Conservation (phyloP, 2,888 invertebrate genomes). For the Cistogaster globosa region DNA sequence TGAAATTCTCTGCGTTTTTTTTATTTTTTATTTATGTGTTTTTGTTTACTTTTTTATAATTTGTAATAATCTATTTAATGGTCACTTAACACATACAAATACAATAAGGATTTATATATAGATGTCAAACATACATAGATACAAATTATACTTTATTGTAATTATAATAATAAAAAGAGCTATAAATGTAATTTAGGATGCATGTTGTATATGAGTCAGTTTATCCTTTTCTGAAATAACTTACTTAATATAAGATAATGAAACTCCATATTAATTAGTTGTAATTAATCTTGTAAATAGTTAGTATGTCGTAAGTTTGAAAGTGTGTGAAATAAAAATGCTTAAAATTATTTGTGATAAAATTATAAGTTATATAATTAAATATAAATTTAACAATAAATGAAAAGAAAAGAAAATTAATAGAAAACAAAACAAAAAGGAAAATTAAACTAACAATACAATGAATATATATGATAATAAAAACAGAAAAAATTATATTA, state of each 20-base stretch:
- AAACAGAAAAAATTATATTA: slow-evolving; percentile 58
- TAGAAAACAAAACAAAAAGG: slow-evolving; percentile 30
- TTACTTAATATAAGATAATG: slow-evolving; percentile 36
- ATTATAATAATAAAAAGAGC: slow-evolving; percentile 29
- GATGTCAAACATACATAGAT: not conserved
- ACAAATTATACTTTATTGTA: slow-evolving; percentile 36
- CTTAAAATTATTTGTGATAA: slow-evolving; percentile 75
- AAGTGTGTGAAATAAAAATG: slow-evolving; percentile 70
- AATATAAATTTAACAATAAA: slow-evolving; percentile 37
- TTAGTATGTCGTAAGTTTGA: slow-evolving; percentile 47
- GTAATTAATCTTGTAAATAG: slow-evolving; percentile 61
- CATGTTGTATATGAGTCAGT: slow-evolving; percentile 22
- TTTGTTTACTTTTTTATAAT: slow-evolving; percentile 13
- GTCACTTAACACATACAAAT: not conserved
- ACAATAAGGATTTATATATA: not conserved
- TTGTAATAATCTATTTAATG: not conserved
- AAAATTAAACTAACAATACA: slow-evolving; percentile 64
- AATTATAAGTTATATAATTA: slow-evolving; percentile 68
- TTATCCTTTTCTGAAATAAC: slow-evolving; percentile 29
- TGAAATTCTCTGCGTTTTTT: not conserved
- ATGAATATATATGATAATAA: slow-evolving; percentile 69
- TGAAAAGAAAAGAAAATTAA: slow-evolving; percentile 29
- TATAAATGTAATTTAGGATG: slow-evolving; percentile 48
- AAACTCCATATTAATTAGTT: slow-evolving; percentile 55
- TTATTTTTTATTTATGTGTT: not conserved